Base-by-base conservation (phyloP, 2,113 vertebrate genomes). In the Pseudopipra pipra region DNA sequence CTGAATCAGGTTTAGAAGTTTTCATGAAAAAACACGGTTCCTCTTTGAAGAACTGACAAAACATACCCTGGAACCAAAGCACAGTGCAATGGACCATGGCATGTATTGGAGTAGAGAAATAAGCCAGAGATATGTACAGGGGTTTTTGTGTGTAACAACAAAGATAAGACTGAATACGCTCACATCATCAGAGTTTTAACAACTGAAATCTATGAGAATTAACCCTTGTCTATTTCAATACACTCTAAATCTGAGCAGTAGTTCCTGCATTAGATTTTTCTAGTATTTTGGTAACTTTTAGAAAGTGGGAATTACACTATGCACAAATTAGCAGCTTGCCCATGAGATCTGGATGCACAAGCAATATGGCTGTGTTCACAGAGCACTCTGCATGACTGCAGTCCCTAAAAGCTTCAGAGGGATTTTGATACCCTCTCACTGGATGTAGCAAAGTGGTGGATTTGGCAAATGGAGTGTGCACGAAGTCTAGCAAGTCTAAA, bases 401-500 rank as follows among this genome's bases (percentile, higher is more conserved):
- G 37, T 63, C 33, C 72, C 87, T 90, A 62, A 96, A 87, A 89
- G 71, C 71, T 79, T 89, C 59, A 58, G 58, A 70, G 28, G 23
- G 59, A 85, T 85, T 87, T 82, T 54, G 49, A 85, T 82, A 33
- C 51, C 28, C 41, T 86, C 74, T 66, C 46, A 47, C 46, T 73
- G 58, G 28, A 77, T 71, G 12, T 17, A 93, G 51, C 37, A 61
- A 93, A 94, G 81, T 31, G 46, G 46, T 82, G 51, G 35, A 93
- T 89, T 94, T 95, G 67, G 78, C n/a, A 84, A 81, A 87, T 2
- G 0, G 44, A 75, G 37, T 85, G 58, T 33, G 28, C 54, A 93
- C n/a, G 49, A 89, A 85, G 74, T 91, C 85, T 85, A 95, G 37
- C 28, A 56, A 61, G n/a, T 74, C 73, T 91, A 87, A 95, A 96